Evolutionary conservation across 2,888 invertebrate species (phyloP), one percentile per base, ranked within the genome.

Genomic region (Gymnosoma rotundatum): DNA sequence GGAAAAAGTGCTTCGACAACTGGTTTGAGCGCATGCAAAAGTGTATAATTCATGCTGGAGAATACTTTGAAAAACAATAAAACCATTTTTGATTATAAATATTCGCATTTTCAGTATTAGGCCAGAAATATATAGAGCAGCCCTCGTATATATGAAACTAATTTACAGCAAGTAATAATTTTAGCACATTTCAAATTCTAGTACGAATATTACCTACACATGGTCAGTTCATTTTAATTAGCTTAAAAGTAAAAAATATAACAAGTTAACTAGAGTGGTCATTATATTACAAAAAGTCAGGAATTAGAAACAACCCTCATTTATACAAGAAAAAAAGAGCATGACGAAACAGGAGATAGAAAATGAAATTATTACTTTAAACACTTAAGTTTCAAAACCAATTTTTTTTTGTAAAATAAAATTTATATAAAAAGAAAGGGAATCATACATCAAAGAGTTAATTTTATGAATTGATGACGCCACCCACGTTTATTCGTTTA

Each of bases 161-260:
- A 72, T 32, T 56, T 63, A 58, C 58, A 64, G 45, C 42, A 42
- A 32, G 36, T 61, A 32, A 45, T 20, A 54, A 61, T 36, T 36
- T 56, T 70, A n/a, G 18, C n/a, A 42, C 36, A 70, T 21, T 70
- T 61, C 1, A 63, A 48, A 63, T 56, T 63, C n/a, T 10, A 38
- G 16, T 38, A 16, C 21, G 36, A 60, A 36, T 61, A 61, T 38
- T 18, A 60, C 36, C 36, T 60, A 10, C 12, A 66, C 52, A 66
- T 60, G 81, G 20, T 38, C 56, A 63, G 75, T 75, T 76, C 81
- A 81, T 70, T 76, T 75, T 76, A 76, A 76, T 82, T 82, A 82
- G 75, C 70, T 70, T 64, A 45, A 64, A 66, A 67, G 32, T 4
- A n/a, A 38, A 52, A 32, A 7, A 32, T 21, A 58, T 58, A 64